Evolutionary conservation across 1,140 invertebrate species (phyloP).

Genomic region (Papilio dardanus): DNA sequence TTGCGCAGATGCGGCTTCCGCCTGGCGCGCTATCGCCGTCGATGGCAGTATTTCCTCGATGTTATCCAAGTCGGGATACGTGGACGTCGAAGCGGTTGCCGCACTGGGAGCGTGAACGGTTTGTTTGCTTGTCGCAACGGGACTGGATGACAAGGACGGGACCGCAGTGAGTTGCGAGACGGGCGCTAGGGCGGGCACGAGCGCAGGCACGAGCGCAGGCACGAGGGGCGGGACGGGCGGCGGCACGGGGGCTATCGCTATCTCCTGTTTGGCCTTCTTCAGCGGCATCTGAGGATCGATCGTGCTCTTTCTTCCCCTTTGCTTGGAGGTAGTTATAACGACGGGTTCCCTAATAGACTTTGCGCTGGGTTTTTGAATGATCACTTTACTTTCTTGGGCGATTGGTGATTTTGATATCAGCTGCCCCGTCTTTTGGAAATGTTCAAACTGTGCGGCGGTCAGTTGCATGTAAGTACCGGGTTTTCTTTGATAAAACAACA

Average conservation of each 20-base stretch:
- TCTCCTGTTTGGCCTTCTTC: constrained; percentile 70
- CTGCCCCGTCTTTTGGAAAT: constrained; percentile 77
- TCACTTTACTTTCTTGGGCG: constrained; percentile 63
- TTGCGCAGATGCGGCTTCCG: constrained; percentile 33
- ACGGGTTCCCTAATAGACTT: constrained; percentile 56
- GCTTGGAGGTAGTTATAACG: constrained; percentile 55
- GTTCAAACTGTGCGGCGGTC: constrained; percentile 78
- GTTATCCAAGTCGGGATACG: constrained; percentile 70
- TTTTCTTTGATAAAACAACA: constrained; percentile 77
- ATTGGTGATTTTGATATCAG: constrained; percentile 67
- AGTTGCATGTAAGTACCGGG: constrained; percentile 76
- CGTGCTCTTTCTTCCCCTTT: constrained; percentile 56
- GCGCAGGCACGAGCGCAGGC: constrained; percentile 45
- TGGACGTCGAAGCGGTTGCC: constrained; percentile 43
- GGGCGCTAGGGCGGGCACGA: constrained; percentile 45
- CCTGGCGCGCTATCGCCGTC: constrained; percentile 65
- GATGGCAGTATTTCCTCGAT: constrained; percentile 75
- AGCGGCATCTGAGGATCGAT: constrained; percentile 55
- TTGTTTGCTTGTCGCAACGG: constrained; percentile 42
- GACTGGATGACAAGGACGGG: constrained; percentile 51
- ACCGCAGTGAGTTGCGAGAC: constrained; percentile 49
- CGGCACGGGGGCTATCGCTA: constrained; percentile 58
- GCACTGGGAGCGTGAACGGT: constrained; percentile 49
- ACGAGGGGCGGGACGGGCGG: constrained; percentile 44
- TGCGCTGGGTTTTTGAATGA: constrained; percentile 72